Conservation (phyloP, 2,888 invertebrate genomes). For the Anarsia innoxiella region DNA sequence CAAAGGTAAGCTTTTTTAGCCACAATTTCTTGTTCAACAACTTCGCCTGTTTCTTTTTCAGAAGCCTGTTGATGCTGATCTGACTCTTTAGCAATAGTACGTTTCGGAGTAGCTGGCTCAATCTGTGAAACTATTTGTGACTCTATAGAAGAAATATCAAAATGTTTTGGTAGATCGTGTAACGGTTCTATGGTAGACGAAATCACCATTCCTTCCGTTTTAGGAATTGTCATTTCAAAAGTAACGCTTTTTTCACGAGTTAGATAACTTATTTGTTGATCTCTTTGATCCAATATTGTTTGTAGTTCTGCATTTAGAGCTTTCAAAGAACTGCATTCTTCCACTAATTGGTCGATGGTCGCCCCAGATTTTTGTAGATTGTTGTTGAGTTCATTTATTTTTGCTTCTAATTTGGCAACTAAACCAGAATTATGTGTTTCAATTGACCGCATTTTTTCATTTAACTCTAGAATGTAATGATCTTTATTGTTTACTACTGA, state of each 20-base stretch:
- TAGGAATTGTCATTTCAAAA: conserved; percentile 68
- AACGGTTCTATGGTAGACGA: conserved; percentile 62
- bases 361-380: conserved; percentile 29
- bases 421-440: conserved; percentile 35
- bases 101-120: too few relatives aligned
- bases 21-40: conserved; percentile 55
- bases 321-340: conserved; percentile 34
- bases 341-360: conserved; percentile 30
- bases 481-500: conserved; percentile 66
- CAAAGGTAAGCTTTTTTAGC: conserved; percentile 74
- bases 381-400: conserved; percentile 48
- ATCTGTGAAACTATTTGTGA: conserved; percentile 57
- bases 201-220: conserved; percentile 68
- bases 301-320: conserved; percentile 40
- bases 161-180: conserved; percentile 32
- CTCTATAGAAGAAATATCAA: conserved; percentile 47
- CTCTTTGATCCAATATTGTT: conserved; percentile 37
- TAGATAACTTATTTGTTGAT: conserved; percentile 50
- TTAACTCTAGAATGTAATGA: conserved; percentile 54
- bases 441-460: conserved; percentile 36
- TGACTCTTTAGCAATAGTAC: conserved; percentile 29
- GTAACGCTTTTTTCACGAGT: conserved; percentile 50
- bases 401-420: conserved; percentile 36
- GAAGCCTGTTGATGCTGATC: conserved; percentile 32
- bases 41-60: conserved; percentile 19